Evolutionary conservation across 1,140 invertebrate genomes (phyloP).

Genomic region (Achatina immaculata): DNA sequence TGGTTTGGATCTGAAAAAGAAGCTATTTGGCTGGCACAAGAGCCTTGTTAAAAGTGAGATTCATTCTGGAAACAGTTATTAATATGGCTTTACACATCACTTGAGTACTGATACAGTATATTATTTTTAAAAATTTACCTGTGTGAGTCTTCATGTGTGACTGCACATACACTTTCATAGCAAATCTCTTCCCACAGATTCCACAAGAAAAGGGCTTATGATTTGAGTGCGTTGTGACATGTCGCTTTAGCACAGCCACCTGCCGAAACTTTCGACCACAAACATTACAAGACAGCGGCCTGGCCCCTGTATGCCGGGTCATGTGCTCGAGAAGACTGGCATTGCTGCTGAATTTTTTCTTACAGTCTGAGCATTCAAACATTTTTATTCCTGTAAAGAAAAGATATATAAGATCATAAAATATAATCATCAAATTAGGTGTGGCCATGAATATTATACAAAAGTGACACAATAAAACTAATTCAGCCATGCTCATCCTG

Average conservation of each 20-base stretch:
- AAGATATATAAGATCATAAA: not conserved
- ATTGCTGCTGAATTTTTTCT: conserved; percentile 64
- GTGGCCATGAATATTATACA: not conserved
- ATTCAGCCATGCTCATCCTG: not conserved
- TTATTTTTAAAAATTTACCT: conserved; percentile 48
- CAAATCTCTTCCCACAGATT: conserved; percentile 58
- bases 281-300: conserved; percentile 57
- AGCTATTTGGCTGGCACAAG: too few species aligned
- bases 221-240: conserved; percentile 61
- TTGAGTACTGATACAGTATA: too few species aligned
- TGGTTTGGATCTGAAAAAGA: too few species aligned
- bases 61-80: too few species aligned
- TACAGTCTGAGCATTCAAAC: conserved; percentile 64
- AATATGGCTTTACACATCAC: too few species aligned
- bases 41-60: too few species aligned
- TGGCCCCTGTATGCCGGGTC: conserved; percentile 57
- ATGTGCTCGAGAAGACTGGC: conserved; percentile 64
- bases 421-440: not conserved
- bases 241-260: conserved; percentile 60
- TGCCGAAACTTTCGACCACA: conserved; percentile 64
- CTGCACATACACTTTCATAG: conserved; percentile 63
- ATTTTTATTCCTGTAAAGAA: conserved; percentile 63
- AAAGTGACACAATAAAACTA: not conserved
- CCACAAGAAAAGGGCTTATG: conserved; percentile 59
- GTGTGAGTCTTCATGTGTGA: conserved; percentile 68